These are phyloP conservation scores for Epirrhoe alternata DNA, from an alignment of 2,888 invertebrate genomes.

Conservation along the genomic window DNA sequence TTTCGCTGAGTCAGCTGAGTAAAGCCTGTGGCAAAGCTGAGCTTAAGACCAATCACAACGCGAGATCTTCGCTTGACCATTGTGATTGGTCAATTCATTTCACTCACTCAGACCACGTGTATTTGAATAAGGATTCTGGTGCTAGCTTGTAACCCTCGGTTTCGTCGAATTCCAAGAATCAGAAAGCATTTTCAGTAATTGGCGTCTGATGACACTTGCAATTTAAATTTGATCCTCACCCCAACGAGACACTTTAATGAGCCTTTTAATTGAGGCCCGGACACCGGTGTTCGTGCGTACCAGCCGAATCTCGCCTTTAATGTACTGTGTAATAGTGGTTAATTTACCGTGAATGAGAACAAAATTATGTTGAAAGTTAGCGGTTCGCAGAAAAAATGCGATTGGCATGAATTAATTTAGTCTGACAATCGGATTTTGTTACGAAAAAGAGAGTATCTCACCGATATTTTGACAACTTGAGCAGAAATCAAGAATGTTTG, in stretches of 20 bases:
- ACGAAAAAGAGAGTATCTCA: too few species aligned
- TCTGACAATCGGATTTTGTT: conserved; percentile 1
- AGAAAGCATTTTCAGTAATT: conserved; percentile 48
- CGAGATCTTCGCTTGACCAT: too few species aligned
- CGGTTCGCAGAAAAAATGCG: conserved; percentile 26
- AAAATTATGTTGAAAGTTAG: conserved; percentile 21
- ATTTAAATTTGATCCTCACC: conserved; percentile 55
- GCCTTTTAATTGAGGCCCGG: conserved; percentile 65
- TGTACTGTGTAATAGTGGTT: conserved; percentile 33
- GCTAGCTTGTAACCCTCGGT: not conserved
- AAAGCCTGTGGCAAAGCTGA: too few species aligned
- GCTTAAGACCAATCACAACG: too few species aligned
- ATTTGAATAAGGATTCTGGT: not conserved
- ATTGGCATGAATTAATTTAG: conserved; percentile 26
- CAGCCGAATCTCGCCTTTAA: conserved; percentile 49
- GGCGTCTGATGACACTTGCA: conserved; percentile 56
- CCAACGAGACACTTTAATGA: conserved; percentile 57
- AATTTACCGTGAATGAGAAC: conserved; percentile 29
- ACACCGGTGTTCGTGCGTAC: conserved; percentile 49
- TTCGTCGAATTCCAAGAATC: conserved; percentile 31
- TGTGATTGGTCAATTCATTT: too few species aligned
- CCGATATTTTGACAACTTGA: too few species aligned
- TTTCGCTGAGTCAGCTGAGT: too few species aligned
- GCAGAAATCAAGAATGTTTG: too few species aligned
- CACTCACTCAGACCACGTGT: too few species aligned